These are phyloP conservation scores for Cataglyphis cursor DNA, from an alignment of 2,888 invertebrate species.

Conservation along the genomic window DNA sequence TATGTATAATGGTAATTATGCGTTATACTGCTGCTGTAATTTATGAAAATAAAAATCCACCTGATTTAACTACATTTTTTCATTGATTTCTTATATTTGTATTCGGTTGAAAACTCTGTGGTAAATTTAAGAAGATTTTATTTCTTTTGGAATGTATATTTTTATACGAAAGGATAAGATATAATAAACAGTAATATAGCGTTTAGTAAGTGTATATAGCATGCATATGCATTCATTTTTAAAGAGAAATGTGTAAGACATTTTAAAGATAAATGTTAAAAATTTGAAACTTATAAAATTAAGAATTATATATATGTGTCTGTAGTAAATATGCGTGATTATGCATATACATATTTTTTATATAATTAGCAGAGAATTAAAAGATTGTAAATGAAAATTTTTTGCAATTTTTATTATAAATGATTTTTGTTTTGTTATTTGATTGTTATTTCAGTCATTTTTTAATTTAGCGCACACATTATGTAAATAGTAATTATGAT, in stretches of 20 bases:
- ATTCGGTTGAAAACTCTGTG: not conserved
- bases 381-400: no score
- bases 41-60: constrained; percentile 43
- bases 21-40: constrained; percentile 39
- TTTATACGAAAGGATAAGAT: not conserved
- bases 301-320: no score
- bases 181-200: not conserved
- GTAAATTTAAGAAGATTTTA: not conserved
- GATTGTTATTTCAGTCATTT: not conserved
- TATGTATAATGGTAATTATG: constrained; percentile 25
- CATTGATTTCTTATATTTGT: not conserved
- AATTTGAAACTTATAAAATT: no score
- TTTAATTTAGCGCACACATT: not conserved
- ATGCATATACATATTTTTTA: not conserved
- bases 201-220: no score
- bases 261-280: no score
- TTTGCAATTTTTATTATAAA: not conserved
- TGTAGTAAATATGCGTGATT: not conserved
- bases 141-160: not conserved
- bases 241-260: no score
- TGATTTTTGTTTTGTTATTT: not conserved
- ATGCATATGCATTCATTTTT: no score
- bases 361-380: not conserved
- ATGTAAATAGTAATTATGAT: not conserved
- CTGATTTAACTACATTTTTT: not conserved